A percentile compares a stretch with the other conserved stretches of the same genome.
phyloP scores from a whole-genome alignment of 2,797 vertebrate species.

The Tragopan temminckii region DNA sequence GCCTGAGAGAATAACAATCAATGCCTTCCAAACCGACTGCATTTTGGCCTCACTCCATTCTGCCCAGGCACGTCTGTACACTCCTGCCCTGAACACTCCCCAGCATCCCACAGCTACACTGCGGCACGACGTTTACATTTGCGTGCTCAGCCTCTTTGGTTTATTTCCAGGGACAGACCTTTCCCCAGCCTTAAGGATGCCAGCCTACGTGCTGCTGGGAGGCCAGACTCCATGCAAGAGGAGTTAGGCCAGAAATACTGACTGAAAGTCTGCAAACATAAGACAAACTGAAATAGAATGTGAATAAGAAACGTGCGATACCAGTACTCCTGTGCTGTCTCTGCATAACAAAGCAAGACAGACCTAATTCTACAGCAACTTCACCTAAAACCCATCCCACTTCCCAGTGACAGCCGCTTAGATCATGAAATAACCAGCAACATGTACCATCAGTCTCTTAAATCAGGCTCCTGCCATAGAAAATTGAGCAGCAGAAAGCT shows the following conservation, averaged over 20 bases:
- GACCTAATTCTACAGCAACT: background rate
- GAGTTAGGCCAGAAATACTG: background rate
- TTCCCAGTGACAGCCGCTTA: background rate
- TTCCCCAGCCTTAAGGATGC: background rate
- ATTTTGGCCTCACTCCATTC: background rate
- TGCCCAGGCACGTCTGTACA: background rate
- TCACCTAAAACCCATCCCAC: background rate
- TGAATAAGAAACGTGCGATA: accelerated
- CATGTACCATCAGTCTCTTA: background rate
- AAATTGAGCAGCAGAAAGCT: background rate
- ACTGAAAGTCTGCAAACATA: background rate
- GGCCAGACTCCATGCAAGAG: background rate
- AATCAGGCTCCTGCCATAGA: background rate
- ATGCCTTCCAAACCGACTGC: background rate
- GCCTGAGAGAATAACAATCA: background rate
- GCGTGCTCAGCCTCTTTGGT: too few species aligned
- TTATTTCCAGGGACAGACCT: accelerated
- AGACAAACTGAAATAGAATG: background rate
- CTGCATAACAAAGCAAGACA: background rate
- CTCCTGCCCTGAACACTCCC: background rate
- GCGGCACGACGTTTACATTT: accelerated
- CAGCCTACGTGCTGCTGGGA: background rate
- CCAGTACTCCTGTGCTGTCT: accelerated
- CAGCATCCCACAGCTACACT: background rate
- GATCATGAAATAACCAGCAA: background rate